phyloP scores from a whole-genome alignment of 2,797 vertebrate species.

The Phaenicophaeus curvirostris region DNA sequence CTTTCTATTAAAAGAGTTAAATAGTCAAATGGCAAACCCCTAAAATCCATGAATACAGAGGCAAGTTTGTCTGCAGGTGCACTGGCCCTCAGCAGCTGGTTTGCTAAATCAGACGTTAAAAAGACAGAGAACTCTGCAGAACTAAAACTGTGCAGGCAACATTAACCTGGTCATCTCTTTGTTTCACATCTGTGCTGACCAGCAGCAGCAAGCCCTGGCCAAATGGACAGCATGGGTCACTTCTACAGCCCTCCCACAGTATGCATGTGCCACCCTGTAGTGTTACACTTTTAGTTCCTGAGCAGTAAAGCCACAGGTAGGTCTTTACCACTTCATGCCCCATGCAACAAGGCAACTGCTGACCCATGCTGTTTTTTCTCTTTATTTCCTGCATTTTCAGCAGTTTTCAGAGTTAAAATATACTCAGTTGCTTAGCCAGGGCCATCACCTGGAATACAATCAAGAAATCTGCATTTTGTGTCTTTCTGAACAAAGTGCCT shows the following conservation, averaged over 20 bases:
- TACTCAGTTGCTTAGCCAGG: background rate
- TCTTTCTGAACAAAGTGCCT: constrained; percentile 16
- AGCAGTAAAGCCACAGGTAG: background rate
- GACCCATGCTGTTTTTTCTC: background rate
- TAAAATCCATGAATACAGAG: background rate
- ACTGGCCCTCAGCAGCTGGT: background rate
- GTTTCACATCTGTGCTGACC: background rate
- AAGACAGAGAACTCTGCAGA: background rate
- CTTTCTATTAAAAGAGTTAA: background rate
- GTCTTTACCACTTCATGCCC: background rate
- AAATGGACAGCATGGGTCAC: fast-evolving
- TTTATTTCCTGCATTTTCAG: constrained; percentile 33
- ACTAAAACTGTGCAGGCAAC: background rate
- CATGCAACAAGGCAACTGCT: background rate
- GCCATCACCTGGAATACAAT: background rate
- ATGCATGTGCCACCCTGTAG: fast-evolving
- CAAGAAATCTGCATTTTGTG: constrained; percentile 9
- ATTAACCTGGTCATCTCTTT: background rate
- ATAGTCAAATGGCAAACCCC: background rate
- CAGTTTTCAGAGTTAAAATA: constrained; percentile 1
- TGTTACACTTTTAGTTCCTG: fast-evolving
- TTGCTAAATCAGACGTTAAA: background rate
- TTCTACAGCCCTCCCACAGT: background rate
- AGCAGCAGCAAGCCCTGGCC: background rate
- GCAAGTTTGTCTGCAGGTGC: background rate